phyloP scores from a whole-genome alignment of 2,113 vertebrate genomes.

The Ictidomys tridecemlineatus region DNA sequence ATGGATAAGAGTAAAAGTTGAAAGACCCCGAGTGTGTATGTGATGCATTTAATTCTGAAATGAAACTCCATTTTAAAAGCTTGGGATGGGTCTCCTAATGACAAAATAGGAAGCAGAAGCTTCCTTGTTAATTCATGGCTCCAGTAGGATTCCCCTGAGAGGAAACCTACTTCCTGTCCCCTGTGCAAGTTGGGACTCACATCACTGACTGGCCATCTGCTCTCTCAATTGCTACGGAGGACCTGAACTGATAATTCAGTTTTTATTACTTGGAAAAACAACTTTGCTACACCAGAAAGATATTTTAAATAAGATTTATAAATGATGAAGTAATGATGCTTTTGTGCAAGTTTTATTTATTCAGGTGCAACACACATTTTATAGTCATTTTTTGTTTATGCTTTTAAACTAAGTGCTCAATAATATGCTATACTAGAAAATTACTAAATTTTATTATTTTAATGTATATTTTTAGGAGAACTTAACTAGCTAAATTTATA shows the following conservation, averaged over 20 bases:
- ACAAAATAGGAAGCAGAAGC: not conserved
- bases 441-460: conserved; percentile 28
- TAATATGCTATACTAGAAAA: not conserved
- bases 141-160: not conserved
- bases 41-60: not conserved
- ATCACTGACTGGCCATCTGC: not conserved
- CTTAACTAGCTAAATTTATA: conserved; percentile 10
- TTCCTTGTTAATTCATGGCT: not conserved
- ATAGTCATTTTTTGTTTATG: not conserved
- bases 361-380: not conserved
- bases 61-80: not conserved
- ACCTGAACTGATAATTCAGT: not conserved
- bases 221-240: not conserved
- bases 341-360: conserved; percentile 1
- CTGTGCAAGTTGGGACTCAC: not conserved
- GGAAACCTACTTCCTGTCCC: not conserved
- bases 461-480: conserved; percentile 4
- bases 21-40: not conserved
- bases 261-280: conserved; percentile 23
- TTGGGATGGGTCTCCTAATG: not conserved
- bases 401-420: conserved; percentile 20
- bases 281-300: not conserved
- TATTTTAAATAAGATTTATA: not conserved
- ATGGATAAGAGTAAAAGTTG: not conserved
- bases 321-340: not conserved